A percentile compares a stretch with the other conserved stretches of the same genome.
phyloP scores from a whole-genome alignment of 2,113 vertebrate species.

The Hucho hucho region DNA sequence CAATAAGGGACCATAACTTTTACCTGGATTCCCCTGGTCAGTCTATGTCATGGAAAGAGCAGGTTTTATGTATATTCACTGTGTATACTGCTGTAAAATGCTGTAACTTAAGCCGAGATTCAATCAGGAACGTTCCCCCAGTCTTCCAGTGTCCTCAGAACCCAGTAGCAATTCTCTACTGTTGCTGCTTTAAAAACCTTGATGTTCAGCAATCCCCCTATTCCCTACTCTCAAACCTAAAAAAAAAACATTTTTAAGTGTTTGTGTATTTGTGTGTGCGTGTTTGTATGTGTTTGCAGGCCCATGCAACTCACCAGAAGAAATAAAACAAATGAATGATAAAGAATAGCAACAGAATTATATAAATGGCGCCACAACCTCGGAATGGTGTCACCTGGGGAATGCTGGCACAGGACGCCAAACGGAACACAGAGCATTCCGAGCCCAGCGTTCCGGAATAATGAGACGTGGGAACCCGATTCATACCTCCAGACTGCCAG shows the following conservation, averaged over 20 bases:
- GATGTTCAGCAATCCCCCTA: not conserved
- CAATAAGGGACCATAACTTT: no score
- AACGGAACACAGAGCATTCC: conserved; percentile 19
- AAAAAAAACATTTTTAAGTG: not conserved
- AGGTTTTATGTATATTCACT: no score
- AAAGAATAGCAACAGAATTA: conserved; percentile 4
- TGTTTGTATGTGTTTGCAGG: conserved; percentile 3
- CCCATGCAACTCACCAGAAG: not conserved
- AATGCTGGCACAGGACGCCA: conserved; percentile 12
- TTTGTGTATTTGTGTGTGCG: not conserved
- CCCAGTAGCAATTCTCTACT: not conserved
- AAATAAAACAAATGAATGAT: conserved; percentile 23
- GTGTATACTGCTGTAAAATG: no score
- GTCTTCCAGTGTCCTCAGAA: not conserved
- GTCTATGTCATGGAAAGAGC: no score
- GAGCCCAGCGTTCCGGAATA: conserved; percentile 32
- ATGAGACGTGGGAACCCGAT: conserved; percentile 28
- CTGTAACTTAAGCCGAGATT: no score
- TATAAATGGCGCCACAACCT: conserved; percentile 31
- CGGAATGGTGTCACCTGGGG: conserved; percentile 25
- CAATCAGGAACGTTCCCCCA: no score
- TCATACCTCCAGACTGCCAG: conserved; percentile 1
- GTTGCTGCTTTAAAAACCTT: not conserved
- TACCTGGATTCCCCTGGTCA: no score
- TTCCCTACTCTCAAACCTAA: no score